These are phyloP conservation scores for Mustela nigripes DNA, from an alignment of 2,113 vertebrate species.

Conservation along the genomic window DNA sequence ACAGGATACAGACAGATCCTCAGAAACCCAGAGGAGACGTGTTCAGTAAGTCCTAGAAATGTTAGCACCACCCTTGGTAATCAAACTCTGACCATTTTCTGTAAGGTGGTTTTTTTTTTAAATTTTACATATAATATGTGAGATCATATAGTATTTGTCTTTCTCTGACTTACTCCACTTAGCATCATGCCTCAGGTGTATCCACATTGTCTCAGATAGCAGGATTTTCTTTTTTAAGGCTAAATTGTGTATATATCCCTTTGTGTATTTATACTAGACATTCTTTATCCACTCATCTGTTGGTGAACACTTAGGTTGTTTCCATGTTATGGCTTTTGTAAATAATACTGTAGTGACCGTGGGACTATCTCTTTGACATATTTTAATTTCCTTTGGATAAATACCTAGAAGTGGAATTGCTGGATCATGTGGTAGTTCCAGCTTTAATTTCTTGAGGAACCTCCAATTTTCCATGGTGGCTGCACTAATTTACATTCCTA, in stretches of 20 bases:
- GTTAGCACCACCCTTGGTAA: neutral
- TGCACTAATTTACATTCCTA: neutral
- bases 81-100: neutral
- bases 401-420: neutral
- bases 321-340: neutral
- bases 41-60: conserved; percentile 92
- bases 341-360: neutral
- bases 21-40: conserved; percentile 97
- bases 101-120: neutral
- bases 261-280: neutral
- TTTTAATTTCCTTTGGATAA: neutral
- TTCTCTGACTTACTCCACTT: neutral
- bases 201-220: neutral
- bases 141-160: neutral
- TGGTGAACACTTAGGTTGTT: neutral
- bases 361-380: neutral
- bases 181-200: neutral
- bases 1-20: conserved; percentile 93
- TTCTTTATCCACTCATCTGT: neutral
- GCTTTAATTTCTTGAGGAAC: neutral
- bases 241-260: neutral
- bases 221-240: neutral
- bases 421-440: neutral
- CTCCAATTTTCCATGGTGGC: neutral
- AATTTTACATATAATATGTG: neutral